phyloP scores from a whole-genome alignment of 2,113 vertebrate species.

The Tenebrosternarchus preto region DNA sequence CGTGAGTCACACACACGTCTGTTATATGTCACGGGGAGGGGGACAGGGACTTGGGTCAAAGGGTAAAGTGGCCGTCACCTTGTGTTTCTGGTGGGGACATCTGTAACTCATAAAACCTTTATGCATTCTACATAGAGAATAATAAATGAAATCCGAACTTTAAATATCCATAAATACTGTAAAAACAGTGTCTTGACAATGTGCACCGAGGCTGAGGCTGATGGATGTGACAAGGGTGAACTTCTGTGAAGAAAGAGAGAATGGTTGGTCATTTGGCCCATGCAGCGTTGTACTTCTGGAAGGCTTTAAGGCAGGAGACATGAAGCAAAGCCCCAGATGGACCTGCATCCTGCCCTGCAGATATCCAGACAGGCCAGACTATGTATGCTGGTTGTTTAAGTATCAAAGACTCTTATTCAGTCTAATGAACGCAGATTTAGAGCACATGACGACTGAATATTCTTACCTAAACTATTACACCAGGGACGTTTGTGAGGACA shows the following conservation, averaged over 20 bases:
- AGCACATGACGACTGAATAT: too few species aligned
- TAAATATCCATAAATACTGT: not conserved
- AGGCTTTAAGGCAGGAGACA: not conserved
- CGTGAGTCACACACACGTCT: constrained; percentile 93
- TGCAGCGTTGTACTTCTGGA: too few species aligned
- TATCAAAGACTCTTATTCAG: too few species aligned
- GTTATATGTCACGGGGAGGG: constrained; percentile 79
- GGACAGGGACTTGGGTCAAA: constrained; percentile 48
- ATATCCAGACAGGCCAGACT: not conserved
- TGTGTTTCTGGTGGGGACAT: not conserved
- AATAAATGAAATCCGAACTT: not conserved
- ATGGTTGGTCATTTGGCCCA: too few species aligned
- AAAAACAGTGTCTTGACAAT: too few species aligned
- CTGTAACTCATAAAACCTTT: constrained; percentile 18
- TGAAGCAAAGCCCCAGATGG: not conserved
- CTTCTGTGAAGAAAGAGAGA: too few species aligned
- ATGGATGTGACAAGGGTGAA: constrained; percentile 1
- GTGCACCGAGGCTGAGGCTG: not conserved
- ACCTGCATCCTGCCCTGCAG: not conserved
- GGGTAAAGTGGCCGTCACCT: constrained; percentile 20
- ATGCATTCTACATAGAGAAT: constrained; percentile 22
- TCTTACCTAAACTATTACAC: too few species aligned
- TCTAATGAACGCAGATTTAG: too few species aligned
- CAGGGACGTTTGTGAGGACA: too few species aligned
- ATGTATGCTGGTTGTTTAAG: too few species aligned